A percentile compares a stretch with the other conserved stretches of the same genome.
These are phyloP conservation scores for Pagetopsis macropterus DNA, from an alignment of 2,797 vertebrate species.

Conservation along the genomic window DNA sequence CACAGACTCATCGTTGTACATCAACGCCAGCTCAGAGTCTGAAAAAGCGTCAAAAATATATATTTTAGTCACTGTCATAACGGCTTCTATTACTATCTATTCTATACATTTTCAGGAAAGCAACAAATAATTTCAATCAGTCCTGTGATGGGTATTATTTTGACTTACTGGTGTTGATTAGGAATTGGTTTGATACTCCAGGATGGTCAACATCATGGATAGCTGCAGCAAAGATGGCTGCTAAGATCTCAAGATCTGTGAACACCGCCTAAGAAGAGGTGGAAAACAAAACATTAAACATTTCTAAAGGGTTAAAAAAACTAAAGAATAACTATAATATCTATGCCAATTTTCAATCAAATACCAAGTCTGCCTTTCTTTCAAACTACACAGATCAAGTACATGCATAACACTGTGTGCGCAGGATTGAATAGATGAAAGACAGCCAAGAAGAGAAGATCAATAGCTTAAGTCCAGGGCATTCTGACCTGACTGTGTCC, in stretches of 20 bases:
- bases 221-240: constrained; percentile 96
- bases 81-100: background rate
- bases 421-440: background rate
- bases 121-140: fast-evolving
- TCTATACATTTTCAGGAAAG: background rate
- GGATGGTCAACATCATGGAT: constrained; percentile 99
- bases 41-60: constrained; percentile 6
- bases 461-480: constrained; percentile 4
- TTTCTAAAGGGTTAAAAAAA: background rate
- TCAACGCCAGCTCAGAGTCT: constrained; percentile 97
- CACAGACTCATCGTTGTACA: constrained; percentile 98
- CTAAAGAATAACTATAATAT: background rate
- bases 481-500: constrained; percentile 9
- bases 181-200: constrained; percentile 97
- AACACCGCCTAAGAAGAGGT: constrained; percentile 89
- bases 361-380: constrained; percentile 14
- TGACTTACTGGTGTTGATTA: constrained; percentile 98
- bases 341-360: background rate
- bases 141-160: background rate
- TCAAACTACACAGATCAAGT: background rate
- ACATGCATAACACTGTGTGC: background rate
- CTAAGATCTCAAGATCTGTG: constrained; percentile 97
- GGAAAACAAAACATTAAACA: background rate
- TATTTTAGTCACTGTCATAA: background rate
- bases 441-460: background rate